Percentiles rank a stretch among this genome's conserved stretches.
Conservation (phyloP, 2,113 vertebrate genomes). For the Pampusana beccarii region DNA sequence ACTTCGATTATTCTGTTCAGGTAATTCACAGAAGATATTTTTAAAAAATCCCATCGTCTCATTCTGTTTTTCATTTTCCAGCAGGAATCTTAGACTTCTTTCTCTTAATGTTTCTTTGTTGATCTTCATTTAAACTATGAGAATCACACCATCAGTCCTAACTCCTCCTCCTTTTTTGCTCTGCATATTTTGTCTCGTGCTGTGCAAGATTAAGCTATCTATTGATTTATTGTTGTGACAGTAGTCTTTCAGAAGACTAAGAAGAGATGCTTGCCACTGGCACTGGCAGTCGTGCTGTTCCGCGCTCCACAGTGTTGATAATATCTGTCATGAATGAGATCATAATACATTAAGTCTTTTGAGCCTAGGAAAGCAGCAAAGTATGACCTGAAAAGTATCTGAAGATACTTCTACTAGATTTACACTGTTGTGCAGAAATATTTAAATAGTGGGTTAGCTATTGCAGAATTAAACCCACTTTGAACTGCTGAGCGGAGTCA, state of each 20-base stretch:
- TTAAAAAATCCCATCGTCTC: neutral
- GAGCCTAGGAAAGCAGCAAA: neutral
- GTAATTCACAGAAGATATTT: neutral
- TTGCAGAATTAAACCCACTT: neutral
- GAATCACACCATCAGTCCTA: neutral
- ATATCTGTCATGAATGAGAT: constrained; percentile 28
- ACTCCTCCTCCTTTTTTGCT: neutral
- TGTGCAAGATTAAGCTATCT: neutral
- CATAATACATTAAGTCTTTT: constrained; percentile 14
- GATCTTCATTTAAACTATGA: neutral
- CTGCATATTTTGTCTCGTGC: neutral
- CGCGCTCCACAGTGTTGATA: neutral
- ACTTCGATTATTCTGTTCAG: neutral
- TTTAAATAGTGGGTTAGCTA: neutral
- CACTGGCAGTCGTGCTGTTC: neutral
- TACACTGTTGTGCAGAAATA: constrained; percentile 3
- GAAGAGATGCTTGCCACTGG: constrained; percentile 30
- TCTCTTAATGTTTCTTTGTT: neutral
- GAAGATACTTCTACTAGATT: neutral
- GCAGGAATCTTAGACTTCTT: neutral
- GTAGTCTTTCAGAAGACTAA: constrained; percentile 9
- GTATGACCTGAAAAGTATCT: constrained; percentile 27
- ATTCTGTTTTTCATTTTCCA: neutral
- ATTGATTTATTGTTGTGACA: constrained; percentile 31
- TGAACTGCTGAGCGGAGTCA: neutral